Percentiles rank a stretch among this genome's conserved stretches.
Conservation (phyloP, 1,140 invertebrate genomes). For the Bombus terrestris region DNA sequence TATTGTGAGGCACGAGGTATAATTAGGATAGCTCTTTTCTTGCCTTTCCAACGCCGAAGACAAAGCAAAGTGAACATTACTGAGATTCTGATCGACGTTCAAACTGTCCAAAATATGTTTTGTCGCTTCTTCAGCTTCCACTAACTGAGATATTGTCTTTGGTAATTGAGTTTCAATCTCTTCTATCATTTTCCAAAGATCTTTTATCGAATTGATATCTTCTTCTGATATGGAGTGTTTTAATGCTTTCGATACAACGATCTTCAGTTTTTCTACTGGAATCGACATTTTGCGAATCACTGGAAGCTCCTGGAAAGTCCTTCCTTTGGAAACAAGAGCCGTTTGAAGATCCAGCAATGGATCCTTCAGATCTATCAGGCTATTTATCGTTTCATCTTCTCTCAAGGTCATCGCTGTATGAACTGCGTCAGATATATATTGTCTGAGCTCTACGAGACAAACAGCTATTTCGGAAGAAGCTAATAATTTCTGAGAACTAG, state of each 20-base stretch:
- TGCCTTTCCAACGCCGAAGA: conserved; percentile 68
- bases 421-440: conserved; percentile 72
- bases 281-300: conserved; percentile 64
- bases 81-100: conserved; percentile 67
- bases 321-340: conserved; percentile 58
- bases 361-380: conserved; percentile 71
- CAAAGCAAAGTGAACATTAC: conserved; percentile 71
- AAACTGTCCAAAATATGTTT: conserved; percentile 55
- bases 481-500: conserved; percentile 12
- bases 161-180: conserved; percentile 70
- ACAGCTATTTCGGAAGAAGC: conserved; percentile 56
- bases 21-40: conserved; percentile 31
- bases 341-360: conserved; percentile 71
- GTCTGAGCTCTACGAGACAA: conserved; percentile 71
- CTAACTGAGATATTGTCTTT: conserved; percentile 53
- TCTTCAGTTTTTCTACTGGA: conserved; percentile 69
- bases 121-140: conserved; percentile 20
- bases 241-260: conserved; percentile 63
- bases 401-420: conserved; percentile 75
- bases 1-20: conserved; percentile 54
- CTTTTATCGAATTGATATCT: conserved; percentile 48
- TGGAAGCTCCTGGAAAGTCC: conserved; percentile 58
- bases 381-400: conserved; percentile 70
- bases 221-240: conserved; percentile 57
- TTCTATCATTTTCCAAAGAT: conserved; percentile 66